Evolutionary conservation across 2,888 invertebrate species (phyloP), one percentile per base, ranked within the genome.

Genomic region (Neocrepidodera transversa): DNA sequence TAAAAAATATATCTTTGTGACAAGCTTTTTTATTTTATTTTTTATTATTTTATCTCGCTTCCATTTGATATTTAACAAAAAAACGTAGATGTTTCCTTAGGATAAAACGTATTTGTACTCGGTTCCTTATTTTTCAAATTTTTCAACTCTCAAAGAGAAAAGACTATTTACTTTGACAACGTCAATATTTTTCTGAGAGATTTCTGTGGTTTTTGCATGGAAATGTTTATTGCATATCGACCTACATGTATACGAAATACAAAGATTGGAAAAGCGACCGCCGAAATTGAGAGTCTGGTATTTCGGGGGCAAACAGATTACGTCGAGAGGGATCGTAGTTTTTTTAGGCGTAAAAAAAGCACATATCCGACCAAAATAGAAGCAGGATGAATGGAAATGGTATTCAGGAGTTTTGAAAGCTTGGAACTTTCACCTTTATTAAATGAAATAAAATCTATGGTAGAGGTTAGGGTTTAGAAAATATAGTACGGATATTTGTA

Each of bases 151-250:
- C 48, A 38, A 54, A 45, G 36, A 45, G 45, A n/a, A 54, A 58
- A 48, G 48, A 48, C 30, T 58, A 53, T 58, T 58, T 52, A 58
- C 58, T 58, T 58, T 58, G 58, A 40, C 52, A 58, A 48, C 32
- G 52, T 58, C 52, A 58, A 58, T 58, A 51, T 58, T 58, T 55
- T 48, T 40, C 48, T 42, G 32, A 42, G 43, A 40, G 58, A 58
- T 58, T 58, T 47, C 17, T 30, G 16, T 40, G 48, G 53, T 38
- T 40, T 58, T 53, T 58, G 52, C 58, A 58, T 58, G 51, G 28
- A 38, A 57, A 45, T 56, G 56, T 57, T 57, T 57, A 57, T 50
- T 57, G 45, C 47, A 51, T 40, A 47, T 52, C 58, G 36, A 50
- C 50, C 58, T 52, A 30, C 51, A 40, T 43, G 20, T 53, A 53